Evolutionary conservation across 1,140 invertebrate species (phyloP), one percentile per base, ranked within the genome.

Genomic region (Diprion similis): DNA sequence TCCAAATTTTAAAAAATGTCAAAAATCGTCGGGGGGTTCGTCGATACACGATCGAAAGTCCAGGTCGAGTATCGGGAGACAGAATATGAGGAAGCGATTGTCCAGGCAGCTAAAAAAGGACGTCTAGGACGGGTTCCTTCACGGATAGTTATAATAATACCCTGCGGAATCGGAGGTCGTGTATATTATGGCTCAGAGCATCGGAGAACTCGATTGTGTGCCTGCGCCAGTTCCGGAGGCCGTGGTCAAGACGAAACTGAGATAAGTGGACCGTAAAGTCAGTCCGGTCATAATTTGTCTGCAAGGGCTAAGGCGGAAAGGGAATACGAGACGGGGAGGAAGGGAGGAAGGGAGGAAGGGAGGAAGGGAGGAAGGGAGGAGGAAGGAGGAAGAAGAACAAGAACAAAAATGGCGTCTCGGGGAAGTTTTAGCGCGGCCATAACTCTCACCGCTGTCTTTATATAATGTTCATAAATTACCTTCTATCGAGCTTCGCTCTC

Each of bases 251-350:
- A 59, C 51, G 51, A 59, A 59, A 59, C 51, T 59, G 51, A 59
- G 51, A 59, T 59, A 59, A 59, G 51, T 59, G 51, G 51, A 59
- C 51, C 51, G 51, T 59, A 59, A 59, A 59, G 51, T 59, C 51
- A 59, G n/a, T 8, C 51, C 11, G 51, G 51, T 59, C 11, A 59
- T 59, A 59, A 59, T 59, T 59, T 59, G 51, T 59, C 51, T 59
- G 11, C 51, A 59, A 59, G 51, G 51, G 51, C n/a, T 59, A 0
- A 59, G 51, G 51, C 6, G 51, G 51, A 59, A 59, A 59, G n/a
- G 51, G 51, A 59, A 17, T 37, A 37, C 7, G 51, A 59, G n/a
- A 15, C 48, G 48, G 15, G 48, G 10, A 15, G 15, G 48, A 10
- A n/a, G n/a, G n/a, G n/a, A n/a, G 15, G 48, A 51, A 51, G 48